Base-by-base conservation (phyloP, 2,113 vertebrate species). In the Patagioenas fasciata region DNA sequence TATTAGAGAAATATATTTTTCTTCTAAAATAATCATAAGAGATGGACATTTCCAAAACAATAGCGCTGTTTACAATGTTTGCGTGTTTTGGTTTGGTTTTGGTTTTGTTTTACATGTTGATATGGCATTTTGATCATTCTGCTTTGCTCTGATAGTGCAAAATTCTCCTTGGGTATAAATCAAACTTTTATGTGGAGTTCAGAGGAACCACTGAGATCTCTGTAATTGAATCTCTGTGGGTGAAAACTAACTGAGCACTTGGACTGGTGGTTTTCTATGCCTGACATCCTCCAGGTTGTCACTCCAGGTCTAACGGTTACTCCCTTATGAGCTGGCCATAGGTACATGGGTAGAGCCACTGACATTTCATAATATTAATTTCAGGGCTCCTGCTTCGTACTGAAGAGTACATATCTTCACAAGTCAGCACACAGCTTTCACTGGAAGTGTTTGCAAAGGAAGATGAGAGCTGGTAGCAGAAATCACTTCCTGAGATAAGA, bases 401-500 rank as follows among this genome's bases (percentile, higher is more conserved):
- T 21, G 50, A 38, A 81, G 17, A 79, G 29, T 29, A 15, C 10
- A 16, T 73, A 69, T 44, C 58, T 47, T 44, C 50, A 57, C 24
- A 40, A 72, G 34, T 44, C 62, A 74, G 17, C 0, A 0, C 54
- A 71, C 47, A 38, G 0, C 4, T 88, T 83, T 67, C 66, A 26
- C 38, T 70, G 71, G 44, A 69, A 89, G 26, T 32, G 29, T 80
- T 32, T 80, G 64, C 88, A 95, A 54, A 34, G 79, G 28, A 69
- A 90, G 20, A 67, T 38, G 38, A 73, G 74, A 88, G 25, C 36
- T 78, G 64, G 67, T 69, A 92, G 80, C 51, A 89, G 57, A 73
- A 95, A 70, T 36, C 29, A 9, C 32, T 77, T 90, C 71, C 74
- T 58, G 66, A 72, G 58, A 44, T 65, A 47, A 73, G 64, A 73